Conservation (phyloP, 2,888 invertebrate genomes). For the Acrobasis suavella region DNA sequence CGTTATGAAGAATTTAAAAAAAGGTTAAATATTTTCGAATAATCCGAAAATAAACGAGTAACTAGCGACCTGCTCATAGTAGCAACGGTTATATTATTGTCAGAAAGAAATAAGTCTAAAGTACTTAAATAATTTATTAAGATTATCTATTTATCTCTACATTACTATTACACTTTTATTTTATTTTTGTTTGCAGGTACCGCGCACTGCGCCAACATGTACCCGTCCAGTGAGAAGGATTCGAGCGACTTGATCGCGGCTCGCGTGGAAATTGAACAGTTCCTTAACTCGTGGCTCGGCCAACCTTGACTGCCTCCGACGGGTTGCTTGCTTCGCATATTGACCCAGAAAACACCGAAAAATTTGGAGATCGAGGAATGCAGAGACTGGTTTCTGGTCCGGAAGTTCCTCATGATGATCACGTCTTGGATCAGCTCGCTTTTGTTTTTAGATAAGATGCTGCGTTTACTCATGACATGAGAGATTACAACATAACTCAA, state of each 20-base stretch:
- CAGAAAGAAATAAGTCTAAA: too few relatives aligned
- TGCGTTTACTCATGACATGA: too few relatives aligned
- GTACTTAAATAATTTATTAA: too few relatives aligned
- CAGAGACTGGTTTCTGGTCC: constrained; percentile 25
- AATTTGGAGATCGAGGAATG: constrained; percentile 25
- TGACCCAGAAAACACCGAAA: constrained; percentile 26
- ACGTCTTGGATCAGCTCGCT: constrained; percentile 27
- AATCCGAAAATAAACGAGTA: too few relatives aligned
- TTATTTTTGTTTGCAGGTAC: constrained; percentile 85
- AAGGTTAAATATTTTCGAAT: too few relatives aligned
- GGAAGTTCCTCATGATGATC: constrained; percentile 19
- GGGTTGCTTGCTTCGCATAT: constrained; percentile 25
- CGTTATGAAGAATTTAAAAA: too few relatives aligned
- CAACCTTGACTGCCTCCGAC: constrained; percentile 32
- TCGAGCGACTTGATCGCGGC: constrained; percentile 86
- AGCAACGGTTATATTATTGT: too few relatives aligned
- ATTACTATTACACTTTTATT: too few relatives aligned
- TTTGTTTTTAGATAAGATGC: neutral
- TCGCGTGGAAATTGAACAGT: constrained; percentile 83
- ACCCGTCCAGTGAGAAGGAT: constrained; percentile 87
- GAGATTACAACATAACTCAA: neutral
- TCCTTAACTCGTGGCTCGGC: constrained; percentile 81
- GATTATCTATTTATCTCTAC: too few relatives aligned
- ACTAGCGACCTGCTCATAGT: too few relatives aligned
- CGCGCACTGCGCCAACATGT: constrained; percentile 98